Evolutionary conservation across 2,888 invertebrate species (phyloP).

Genomic region (Agelastica alni): DNA sequence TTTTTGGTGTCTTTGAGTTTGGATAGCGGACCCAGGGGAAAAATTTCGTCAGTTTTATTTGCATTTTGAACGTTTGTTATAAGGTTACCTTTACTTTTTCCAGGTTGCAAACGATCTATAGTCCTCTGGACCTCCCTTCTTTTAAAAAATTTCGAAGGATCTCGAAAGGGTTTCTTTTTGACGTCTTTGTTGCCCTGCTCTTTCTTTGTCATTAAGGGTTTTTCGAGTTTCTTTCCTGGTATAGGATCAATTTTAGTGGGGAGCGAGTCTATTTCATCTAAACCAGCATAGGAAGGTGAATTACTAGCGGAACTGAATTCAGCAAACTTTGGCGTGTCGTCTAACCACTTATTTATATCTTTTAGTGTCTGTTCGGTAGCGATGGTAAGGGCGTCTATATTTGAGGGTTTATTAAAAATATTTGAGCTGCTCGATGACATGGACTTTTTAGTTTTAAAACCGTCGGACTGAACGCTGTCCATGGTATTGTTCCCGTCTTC

Average conservation of each 20-base stretch:
- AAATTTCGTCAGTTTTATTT: constrained; percentile 66
- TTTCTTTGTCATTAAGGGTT: constrained; percentile 50
- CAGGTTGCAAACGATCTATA: constrained; percentile 82
- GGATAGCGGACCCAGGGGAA: constrained; percentile 60
- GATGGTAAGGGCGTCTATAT: constrained; percentile 66
- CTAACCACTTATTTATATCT: constrained; percentile 88
- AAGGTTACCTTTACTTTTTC: constrained; percentile 85
- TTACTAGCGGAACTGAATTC: constrained; percentile 79
- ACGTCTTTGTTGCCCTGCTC: constrained; percentile 52
- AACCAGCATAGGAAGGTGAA: constrained; percentile 64
- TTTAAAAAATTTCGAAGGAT: constrained; percentile 56
- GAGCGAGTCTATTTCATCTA: constrained; percentile 64
- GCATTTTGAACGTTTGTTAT: constrained; percentile 68
- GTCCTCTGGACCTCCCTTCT: constrained; percentile 77
- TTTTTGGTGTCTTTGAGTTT: constrained; percentile 66
- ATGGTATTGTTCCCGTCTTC: constrained; percentile 45
- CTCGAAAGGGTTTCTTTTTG: constrained; percentile 59
- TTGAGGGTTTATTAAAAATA: constrained; percentile 48
- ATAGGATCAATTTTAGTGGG: constrained; percentile 37
- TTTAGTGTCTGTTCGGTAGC: constrained; percentile 79
- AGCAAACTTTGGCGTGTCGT: constrained; percentile 78
- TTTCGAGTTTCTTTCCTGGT: constrained; percentile 57
- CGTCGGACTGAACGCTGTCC: constrained; percentile 45
- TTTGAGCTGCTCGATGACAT: constrained; percentile 34
- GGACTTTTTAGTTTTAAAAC: constrained; percentile 39